Base-by-base conservation (phyloP, 1,140 invertebrate species). In the Hormaphis cornu region DNA sequence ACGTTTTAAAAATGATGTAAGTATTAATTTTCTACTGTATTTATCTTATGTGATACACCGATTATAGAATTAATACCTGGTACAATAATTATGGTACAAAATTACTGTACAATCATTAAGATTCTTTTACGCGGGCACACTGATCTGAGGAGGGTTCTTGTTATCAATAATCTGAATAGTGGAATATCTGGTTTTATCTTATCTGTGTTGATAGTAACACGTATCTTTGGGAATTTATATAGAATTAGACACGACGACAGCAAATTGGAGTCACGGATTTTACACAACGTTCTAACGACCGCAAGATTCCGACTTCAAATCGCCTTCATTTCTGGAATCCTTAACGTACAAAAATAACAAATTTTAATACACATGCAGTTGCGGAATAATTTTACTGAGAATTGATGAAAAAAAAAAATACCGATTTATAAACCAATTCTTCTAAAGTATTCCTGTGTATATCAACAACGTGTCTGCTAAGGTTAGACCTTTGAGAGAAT, bases 401-500 rank as follows among this genome's bases (percentile, higher is more conserved):
- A n/a, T n/a, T n/a, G n/a, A n/a, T n/a, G n/a, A n/a, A 22, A 33
- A 58, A 14, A n/a, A 12, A 20, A 58, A 37, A 40, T 58, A 58
- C 54, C 54, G 14, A 58, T 7, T 40, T 58, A 58, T 58, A 37
- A 20, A 40, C 40, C 3, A 58, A 58, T 16, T 66, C 26, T 24
- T 70, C 53, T 3, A 70, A 3, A 24, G 24, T 3, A 50, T 28
- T 69, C 33, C 48, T 69, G 28, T 69, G 66, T 9, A 54, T 69
- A 40, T 42, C 52, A 2, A 20, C n/a, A 8, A 71, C 16, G 16
- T 71, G 70, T 7, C 56, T 63, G 37, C 28, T 71, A 18, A 52
- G 22, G n/a, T 66, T 71, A 10, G 42, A 63, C 20, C 59, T 71
- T 37, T 71, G 70, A 18, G 46, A 50, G 7, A 71, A 71, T 48